Evolutionary conservation across 1,140 invertebrate species (phyloP).

Genomic region (Drosophila cardini): DNA sequence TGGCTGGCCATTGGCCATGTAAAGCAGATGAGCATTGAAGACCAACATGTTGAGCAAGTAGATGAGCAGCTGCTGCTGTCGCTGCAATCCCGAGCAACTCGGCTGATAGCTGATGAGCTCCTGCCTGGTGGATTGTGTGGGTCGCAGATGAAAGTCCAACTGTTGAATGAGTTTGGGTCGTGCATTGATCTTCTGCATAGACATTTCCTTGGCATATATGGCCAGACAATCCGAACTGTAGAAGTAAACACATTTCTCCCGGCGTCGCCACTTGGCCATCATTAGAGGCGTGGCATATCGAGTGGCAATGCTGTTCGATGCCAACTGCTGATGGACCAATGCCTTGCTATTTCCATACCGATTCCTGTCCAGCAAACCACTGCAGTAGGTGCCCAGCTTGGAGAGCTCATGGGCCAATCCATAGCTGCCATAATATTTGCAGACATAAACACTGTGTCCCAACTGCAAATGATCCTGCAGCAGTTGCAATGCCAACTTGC

Average conservation of each 20-base stretch:
- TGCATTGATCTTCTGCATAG: slow-evolving; percentile 67
- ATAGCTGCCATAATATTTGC: slow-evolving; percentile 74
- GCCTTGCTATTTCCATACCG: slow-evolving; percentile 71
- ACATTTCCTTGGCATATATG: slow-evolving; percentile 71
- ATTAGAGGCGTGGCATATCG: slow-evolving; percentile 62
- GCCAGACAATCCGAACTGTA: slow-evolving; percentile 73
- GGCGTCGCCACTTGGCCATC: slow-evolving; percentile 72
- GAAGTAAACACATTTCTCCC: slow-evolving; percentile 66
- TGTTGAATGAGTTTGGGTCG: slow-evolving; percentile 70
- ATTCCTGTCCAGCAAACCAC: slow-evolving; percentile 67
- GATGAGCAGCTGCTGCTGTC: slow-evolving; percentile 55
- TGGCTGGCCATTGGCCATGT: slow-evolving; percentile 36
- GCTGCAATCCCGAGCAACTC: slow-evolving; percentile 39
- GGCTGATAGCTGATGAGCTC: slow-evolving; percentile 55
- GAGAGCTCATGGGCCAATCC: slow-evolving; percentile 61
- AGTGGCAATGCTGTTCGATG: slow-evolving; percentile 55
- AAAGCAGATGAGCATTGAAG: slow-evolving; percentile 62
- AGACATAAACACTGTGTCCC: slow-evolving; percentile 65
- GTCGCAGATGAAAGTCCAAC: slow-evolving; percentile 59
- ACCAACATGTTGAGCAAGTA: slow-evolving; percentile 64
- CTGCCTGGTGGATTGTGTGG: slow-evolving; percentile 33
- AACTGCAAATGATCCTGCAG: slow-evolving; percentile 37
- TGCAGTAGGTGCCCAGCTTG: slow-evolving; percentile 62
- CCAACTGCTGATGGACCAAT: slow-evolving; percentile 58
- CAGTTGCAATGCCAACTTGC: slow-evolving; percentile 51